These are phyloP conservation scores for Pangasius mekongensis DNA, from an alignment of 2,797 vertebrate genomes.

Conservation along the genomic window DNA sequence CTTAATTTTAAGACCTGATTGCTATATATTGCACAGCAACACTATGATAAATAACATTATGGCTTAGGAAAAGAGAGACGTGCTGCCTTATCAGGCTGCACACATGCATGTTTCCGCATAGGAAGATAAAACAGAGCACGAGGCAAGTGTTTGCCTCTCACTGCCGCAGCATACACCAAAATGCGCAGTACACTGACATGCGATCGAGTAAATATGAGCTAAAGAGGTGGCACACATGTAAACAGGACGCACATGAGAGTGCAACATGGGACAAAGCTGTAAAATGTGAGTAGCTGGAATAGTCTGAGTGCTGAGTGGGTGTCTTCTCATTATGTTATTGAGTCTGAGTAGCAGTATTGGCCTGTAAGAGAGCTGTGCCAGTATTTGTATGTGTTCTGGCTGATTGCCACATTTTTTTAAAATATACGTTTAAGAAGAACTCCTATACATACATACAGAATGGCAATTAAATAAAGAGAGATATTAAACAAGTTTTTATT, in stretches of 20 bases:
- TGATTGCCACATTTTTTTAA: background rate
- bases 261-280: conserved; percentile 27
- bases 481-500: background rate
- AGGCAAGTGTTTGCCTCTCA: conserved; percentile 1
- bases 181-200: conserved; percentile 33
- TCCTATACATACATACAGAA: background rate
- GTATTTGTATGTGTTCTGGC: background rate
- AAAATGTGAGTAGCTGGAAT: conserved; percentile 51
- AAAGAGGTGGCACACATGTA: conserved; percentile 20
- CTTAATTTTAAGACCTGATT: background rate
- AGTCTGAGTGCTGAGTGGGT: background rate
- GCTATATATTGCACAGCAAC: background rate
- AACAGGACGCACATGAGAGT: conserved; percentile 18
- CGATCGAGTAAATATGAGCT: conserved; percentile 12
- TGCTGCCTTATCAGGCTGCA: conserved; percentile 32
- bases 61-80: background rate
- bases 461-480: background rate
- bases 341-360: background rate
- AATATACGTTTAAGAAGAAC: background rate
- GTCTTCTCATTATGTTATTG: background rate
- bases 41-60: background rate
- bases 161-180: background rate
- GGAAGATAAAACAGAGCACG: conserved; percentile 31
- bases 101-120: conserved; percentile 21
- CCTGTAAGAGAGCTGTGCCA: background rate